phyloP scores from a whole-genome alignment of 1,140 invertebrate genomes.

The Mercenaria mercenaria region DNA sequence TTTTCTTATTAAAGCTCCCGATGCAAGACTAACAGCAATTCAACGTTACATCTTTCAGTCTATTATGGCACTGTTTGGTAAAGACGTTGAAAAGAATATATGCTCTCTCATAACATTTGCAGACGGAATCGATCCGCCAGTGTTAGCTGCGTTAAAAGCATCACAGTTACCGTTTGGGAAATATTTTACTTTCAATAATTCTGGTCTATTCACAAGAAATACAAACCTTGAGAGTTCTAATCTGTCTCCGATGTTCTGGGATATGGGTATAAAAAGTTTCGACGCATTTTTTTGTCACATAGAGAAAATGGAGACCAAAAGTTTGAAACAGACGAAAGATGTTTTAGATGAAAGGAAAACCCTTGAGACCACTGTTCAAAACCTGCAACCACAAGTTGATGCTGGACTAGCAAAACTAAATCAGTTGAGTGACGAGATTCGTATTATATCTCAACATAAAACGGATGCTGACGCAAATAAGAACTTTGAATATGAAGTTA shows the following conservation, averaged over 20 bases:
- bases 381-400: conserved; percentile 38
- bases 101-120: conserved; percentile 68
- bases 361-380: conserved; percentile 31
- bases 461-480: conserved; percentile 45
- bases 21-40: conserved; percentile 27
- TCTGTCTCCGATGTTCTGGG: conserved; percentile 64
- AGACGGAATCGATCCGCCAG: conserved; percentile 57
- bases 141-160: conserved; percentile 37
- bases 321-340: conserved; percentile 52
- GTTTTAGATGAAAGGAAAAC: conserved; percentile 43
- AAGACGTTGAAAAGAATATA: conserved; percentile 70
- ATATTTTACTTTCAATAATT: conserved; percentile 54
- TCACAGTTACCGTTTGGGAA: conserved; percentile 60
- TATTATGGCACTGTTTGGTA: conserved; percentile 70
- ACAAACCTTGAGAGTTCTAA: background rate
- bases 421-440: conserved; percentile 30
- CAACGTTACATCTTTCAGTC: conserved; percentile 70
- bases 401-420: conserved; percentile 25
- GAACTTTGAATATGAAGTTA: conserved; percentile 56
- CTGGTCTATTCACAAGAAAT: conserved; percentile 32
- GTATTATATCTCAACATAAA: conserved; percentile 41
- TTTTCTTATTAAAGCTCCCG: conserved; percentile 46
- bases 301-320: conserved; percentile 8
- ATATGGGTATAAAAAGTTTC: conserved; percentile 59
- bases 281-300: conserved; percentile 17